Evolutionary conservation across 2,797 vertebrate genomes (phyloP), one percentile per base, ranked within the genome.

Genomic region (Propithecus perrieri): DNA sequence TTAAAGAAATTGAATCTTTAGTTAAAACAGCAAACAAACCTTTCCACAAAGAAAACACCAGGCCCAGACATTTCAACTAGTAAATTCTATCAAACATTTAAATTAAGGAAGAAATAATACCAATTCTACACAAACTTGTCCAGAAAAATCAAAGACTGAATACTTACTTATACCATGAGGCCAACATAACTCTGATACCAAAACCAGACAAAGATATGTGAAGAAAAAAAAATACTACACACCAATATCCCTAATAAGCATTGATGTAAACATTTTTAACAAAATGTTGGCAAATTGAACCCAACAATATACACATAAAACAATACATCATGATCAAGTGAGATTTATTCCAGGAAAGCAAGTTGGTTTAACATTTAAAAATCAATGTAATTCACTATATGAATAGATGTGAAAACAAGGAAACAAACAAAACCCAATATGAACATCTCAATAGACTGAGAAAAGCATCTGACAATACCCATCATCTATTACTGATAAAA

Each of bases 11-110:
- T 87, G 24, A 91, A 84, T 30, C 57, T 74, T 91, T 78, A 67
- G 13, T 76, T 79, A 1, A 33, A 43, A 88, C 33, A 91, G 59
- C 17, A 26, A 75, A 69, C 72, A 33, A 38, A 26, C 0, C 22
- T 83, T 93, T 81, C 65, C 74, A 84, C 46, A 95, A 91, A 91
- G 61, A 61, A 76, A 95, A 84, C 24, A 78, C n/a, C 24, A 91
- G 43, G 28, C 20, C 65, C 30, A 55, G 14, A 55, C 75, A 18
- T 46, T 76, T 76, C 61, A 89, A 85, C 46, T 15, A 41, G 15
- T 71, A 94, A 89, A 84, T 78, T 88, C 83, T 87, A 75, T 26
- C 10, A 57, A 87, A 86, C 18, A 74, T 95, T 87, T 48, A 79
- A 55, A 79, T 55, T 55, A 81, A 91, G 61, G 46, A 81, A 75